Evolutionary conservation across 2,113 vertebrate genomes (phyloP), one percentile per base, ranked within the genome.

Genomic region (Ceyx melanurus): DNA sequence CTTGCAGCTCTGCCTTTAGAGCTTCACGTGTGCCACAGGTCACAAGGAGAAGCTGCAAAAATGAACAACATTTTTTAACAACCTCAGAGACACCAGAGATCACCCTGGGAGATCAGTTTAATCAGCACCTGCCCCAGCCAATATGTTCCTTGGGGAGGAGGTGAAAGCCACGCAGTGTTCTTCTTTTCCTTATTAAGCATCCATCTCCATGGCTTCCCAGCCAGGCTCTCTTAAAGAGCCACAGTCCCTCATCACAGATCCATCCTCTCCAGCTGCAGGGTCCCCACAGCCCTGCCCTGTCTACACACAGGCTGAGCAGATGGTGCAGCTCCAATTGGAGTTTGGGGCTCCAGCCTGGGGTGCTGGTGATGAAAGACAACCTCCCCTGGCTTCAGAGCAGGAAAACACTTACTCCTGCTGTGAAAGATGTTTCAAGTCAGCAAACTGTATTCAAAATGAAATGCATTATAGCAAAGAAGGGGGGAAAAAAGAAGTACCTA

Each of bases 1-100:
- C 28, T 56, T 6, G 18, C 20, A 29, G 15, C 23, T 42, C 37
- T 48, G 50, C 62, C 45, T 48, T 25, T 43, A 58, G 35, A 65
- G 45, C 37, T 40, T 46, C 1, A 0, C 3, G 13, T 1, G 0
- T 53, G 42, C 35, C 20, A 1, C 5, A 9, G n/a, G 23, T 40
- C 6, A 8, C 14, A 11, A 77, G 45, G 14, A 82, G n/a, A 35
- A 82, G 57, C 64, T 53, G 51, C 28, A 35, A 17, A 64, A 43
- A 11, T 2, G 7, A 64, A 20, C 17, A 50, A 11, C 31, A 4
- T 33, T 21, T 62, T 37, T 37, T 37, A 37, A 37, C 37, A 37
- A 37, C 37, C 40, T 42, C 42, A 14, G 1, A 48, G 40, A 48
- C 0, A 1, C 37, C 7, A 9, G 23, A 75, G 71, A 42, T 82